These are phyloP conservation scores for Neolamprologus toae DNA, from an alignment of 2,113 vertebrate species.

Conservation along the genomic window DNA sequence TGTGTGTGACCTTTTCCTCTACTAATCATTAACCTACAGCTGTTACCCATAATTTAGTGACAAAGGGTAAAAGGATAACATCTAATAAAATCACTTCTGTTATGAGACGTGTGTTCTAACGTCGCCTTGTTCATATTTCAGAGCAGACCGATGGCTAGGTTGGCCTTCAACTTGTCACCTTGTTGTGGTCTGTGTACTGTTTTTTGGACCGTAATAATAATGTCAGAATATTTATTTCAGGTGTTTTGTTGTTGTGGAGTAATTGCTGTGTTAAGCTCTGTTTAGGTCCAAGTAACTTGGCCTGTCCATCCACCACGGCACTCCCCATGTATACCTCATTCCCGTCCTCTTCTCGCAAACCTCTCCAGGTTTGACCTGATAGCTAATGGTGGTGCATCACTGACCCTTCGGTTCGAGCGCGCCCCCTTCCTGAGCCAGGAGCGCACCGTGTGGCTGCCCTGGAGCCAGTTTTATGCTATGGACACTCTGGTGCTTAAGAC, in stretches of 20 bases:
- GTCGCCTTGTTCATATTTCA: conserved; percentile 4
- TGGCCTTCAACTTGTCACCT: not conserved
- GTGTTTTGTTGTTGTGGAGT: conserved; percentile 2
- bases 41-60: not conserved
- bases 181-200: not conserved
- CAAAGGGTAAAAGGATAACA: not conserved
- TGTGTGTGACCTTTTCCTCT: not conserved
- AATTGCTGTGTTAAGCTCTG: not conserved
- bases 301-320: conserved; percentile 15
- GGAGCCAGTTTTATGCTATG: conserved; percentile 98
- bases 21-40: conserved; percentile 3
- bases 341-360: conserved; percentile 53
- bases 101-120: not conserved
- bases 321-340: conserved; percentile 51
- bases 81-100: not conserved
- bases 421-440: conserved; percentile 97
- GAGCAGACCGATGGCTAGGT: not conserved
- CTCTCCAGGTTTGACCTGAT: conserved; percentile 92
- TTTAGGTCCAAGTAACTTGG: conserved; percentile 10
- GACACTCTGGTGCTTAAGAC: conserved; percentile 98
- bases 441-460: conserved; percentile 94
- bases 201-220: not conserved
- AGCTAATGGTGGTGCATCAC: conserved; percentile 89
- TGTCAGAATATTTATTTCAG: conserved; percentile 30
- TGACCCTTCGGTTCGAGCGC: conserved; percentile 93